Conservation (phyloP, 2,113 vertebrate genomes). For the Illadopsis cleaveri region DNA sequence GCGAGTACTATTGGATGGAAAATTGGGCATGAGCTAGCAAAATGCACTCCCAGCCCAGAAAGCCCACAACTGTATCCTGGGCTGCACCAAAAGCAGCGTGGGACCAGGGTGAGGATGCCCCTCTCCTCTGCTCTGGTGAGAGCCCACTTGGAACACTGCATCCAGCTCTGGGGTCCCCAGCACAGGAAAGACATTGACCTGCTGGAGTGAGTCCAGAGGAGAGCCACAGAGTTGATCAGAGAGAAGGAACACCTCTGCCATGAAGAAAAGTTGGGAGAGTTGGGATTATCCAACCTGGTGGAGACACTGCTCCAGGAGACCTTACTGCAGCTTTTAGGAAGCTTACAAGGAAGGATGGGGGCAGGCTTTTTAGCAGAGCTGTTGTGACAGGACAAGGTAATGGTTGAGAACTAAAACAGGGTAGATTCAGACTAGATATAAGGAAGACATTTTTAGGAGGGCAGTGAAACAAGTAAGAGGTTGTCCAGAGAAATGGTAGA, state of each 20-base stretch:
- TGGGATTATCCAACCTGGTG: not conserved
- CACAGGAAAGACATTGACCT: not conserved
- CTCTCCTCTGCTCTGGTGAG: not conserved
- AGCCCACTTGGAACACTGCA: not conserved
- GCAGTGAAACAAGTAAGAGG: not conserved
- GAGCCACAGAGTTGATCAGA: not conserved
- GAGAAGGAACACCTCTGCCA: not conserved
- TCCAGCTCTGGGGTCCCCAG: not conserved
- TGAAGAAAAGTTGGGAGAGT: not conserved
- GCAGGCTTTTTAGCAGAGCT: not conserved
- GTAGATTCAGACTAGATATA: not conserved
- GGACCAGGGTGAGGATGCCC: fast-evolving
- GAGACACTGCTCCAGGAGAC: not conserved
- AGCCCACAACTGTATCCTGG: not conserved
- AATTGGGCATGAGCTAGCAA: not conserved
- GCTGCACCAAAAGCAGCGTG: fast-evolving
- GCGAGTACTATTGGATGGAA: not conserved
- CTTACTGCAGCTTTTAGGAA: fast-evolving
- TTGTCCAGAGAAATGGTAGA: not conserved
- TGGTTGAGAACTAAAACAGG: not conserved
- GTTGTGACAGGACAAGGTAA: not conserved
- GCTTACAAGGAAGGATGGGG: not conserved
- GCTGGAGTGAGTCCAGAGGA: fast-evolving
- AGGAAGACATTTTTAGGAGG: not conserved
- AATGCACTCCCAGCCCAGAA: not conserved